These are phyloP conservation scores for Apotomis capreana DNA, from an alignment of 2,888 invertebrate genomes.

Conservation along the genomic window DNA sequence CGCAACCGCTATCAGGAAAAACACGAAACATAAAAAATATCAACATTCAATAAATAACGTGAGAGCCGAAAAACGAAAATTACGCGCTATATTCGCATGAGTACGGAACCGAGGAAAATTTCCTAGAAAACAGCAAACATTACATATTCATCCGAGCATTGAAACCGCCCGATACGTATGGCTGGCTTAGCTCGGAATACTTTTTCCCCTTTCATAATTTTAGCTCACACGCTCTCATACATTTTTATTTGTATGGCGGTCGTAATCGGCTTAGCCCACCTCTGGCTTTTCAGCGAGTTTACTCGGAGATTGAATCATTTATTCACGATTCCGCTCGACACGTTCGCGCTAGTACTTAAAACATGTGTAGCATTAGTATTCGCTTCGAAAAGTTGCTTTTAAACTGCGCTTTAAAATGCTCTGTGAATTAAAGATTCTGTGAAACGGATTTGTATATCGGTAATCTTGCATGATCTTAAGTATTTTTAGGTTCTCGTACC, in stretches of 20 bases:
- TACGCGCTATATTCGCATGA: conserved; percentile 11
- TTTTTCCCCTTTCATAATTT: conserved; percentile 26
- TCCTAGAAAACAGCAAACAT: conserved; percentile 31
- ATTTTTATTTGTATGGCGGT: conserved; percentile 25
- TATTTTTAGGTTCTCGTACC: no score
- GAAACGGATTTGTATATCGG: no score
- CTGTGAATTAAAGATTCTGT: neutral
- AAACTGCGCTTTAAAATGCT: neutral
- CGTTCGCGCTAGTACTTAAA: conserved; percentile 1
- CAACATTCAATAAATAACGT: conserved; percentile 14
- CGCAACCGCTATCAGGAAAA: neutral
- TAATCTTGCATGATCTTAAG: no score
- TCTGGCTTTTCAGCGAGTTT: conserved; percentile 20
- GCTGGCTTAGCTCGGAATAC: conserved; percentile 19
- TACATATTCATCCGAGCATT: conserved; percentile 30
- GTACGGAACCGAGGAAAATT: conserved; percentile 17
- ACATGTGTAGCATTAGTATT: conserved; percentile 3
- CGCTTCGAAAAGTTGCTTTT: neutral
- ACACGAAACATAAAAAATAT: conserved; percentile 7
- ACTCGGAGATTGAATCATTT: conserved; percentile 20
- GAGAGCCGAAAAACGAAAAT: conserved; percentile 3
- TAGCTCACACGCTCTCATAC: conserved; percentile 6
- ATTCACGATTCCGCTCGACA: conserved; percentile 2
- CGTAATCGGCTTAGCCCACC: conserved; percentile 30
- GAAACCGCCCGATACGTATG: conserved; percentile 22